Evolutionary conservation across 2,888 invertebrate species (phyloP).

Genomic region (Hedya salicella): DNA sequence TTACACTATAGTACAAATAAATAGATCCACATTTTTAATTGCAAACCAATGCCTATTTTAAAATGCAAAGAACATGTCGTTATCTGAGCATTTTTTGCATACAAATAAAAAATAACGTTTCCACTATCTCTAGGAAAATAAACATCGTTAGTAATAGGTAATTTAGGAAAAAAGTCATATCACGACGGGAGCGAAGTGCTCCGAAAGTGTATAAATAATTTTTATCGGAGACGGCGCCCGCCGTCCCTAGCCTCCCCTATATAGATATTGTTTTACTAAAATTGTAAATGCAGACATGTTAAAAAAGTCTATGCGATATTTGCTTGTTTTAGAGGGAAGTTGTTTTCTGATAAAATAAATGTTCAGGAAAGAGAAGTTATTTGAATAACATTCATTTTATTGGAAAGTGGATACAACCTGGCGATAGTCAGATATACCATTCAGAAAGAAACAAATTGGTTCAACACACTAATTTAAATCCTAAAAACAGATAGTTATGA

Average conservation of each 20-base stretch:
- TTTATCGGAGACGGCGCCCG: constrained; percentile 57
- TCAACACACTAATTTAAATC: neutral
- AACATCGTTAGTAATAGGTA: constrained; percentile 51
- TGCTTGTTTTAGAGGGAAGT: constrained; percentile 13
- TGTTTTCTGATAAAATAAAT: neutral
- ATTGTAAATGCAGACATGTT: constrained; percentile 32
- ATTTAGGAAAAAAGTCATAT: constrained; percentile 72
- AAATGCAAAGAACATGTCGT: constrained; percentile 6
- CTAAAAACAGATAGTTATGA: neutral
- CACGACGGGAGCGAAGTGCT: constrained; percentile 62
- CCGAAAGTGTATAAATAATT: constrained; percentile 67
- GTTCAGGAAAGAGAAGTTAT: neutral
- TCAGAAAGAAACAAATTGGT: neutral
- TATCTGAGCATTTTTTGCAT: constrained; percentile 24
- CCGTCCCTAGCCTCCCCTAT: constrained; percentile 52
- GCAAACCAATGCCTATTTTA: neutral
- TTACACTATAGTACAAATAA: no score
- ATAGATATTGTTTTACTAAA: constrained; percentile 47
- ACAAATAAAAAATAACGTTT: constrained; percentile 38
- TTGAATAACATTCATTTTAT: neutral
- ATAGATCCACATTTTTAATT: no score
- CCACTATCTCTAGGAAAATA: constrained; percentile 37
- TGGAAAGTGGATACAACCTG: no score
- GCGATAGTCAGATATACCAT: no score
- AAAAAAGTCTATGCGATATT: constrained; percentile 17